A percentile compares a stretch with the other conserved stretches of the same genome.
These are phyloP conservation scores for Microtus montanus DNA, from an alignment of 2,113 vertebrate genomes.

Conservation along the genomic window DNA sequence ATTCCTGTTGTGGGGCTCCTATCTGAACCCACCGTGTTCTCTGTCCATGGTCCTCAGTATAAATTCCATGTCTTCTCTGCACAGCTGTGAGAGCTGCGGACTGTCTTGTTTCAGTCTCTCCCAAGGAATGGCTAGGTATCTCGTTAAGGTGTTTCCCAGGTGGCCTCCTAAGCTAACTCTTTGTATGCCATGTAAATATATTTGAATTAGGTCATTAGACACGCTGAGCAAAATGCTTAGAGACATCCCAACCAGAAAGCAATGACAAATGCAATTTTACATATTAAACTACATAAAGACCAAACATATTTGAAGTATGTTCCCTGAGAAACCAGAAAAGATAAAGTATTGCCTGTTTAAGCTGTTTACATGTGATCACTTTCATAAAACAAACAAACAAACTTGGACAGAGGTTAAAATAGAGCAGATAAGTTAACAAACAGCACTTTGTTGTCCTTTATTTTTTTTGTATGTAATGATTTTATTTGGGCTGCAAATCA, in stretches of 20 bases:
- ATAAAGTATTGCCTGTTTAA: background rate
- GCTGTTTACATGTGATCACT: background rate
- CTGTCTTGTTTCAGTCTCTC: background rate
- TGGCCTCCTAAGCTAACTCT: slow-evolving; percentile 4
- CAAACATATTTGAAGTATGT: background rate
- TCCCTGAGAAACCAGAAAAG: slow-evolving; percentile 1
- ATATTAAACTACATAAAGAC: background rate
- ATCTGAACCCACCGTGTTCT: slow-evolving; percentile 30
- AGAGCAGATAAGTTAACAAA: background rate
- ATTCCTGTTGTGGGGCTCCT: background rate
- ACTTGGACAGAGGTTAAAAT: background rate
- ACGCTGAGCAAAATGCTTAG: background rate
- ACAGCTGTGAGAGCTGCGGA: background rate
- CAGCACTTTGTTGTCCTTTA: background rate
- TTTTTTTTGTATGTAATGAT: slow-evolving; percentile 12
- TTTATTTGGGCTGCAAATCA: slow-evolving; percentile 53
- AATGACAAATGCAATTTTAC: background rate
- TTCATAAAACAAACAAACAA: background rate
- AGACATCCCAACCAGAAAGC: background rate
- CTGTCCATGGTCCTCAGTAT: slow-evolving; percentile 79
- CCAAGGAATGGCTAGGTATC: background rate
- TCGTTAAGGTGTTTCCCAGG: slow-evolving; percentile 1
- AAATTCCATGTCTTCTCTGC: slow-evolving; percentile 30
- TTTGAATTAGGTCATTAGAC: background rate
- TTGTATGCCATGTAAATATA: background rate